Evolutionary conservation across 2,797 vertebrate genomes (phyloP).

Genomic region (Arrhamphus sclerolepis): DNA sequence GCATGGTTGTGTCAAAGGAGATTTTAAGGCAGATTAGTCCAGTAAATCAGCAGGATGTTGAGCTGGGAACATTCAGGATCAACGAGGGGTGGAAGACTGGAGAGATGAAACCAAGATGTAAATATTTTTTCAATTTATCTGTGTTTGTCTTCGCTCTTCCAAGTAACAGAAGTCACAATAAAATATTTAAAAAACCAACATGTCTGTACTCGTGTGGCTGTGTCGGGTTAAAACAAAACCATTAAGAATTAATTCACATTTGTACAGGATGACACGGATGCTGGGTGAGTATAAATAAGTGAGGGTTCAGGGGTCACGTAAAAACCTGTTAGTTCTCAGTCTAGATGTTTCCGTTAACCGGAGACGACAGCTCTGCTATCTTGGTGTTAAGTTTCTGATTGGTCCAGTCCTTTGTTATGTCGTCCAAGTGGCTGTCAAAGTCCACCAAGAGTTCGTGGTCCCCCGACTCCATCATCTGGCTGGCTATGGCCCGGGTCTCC

Average conservation of each 20-base stretch:
- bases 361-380: conserved; percentile 82
- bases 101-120: conserved; percentile 38
- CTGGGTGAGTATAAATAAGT: conserved; percentile 27
- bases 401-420: conserved; percentile 92
- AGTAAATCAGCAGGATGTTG: conserved; percentile 2
- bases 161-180: conserved; percentile 16
- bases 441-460: conserved; percentile 84
- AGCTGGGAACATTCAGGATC: conserved; percentile 20
- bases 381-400: conserved; percentile 88
- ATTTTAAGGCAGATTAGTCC: conserved; percentile 6
- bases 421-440: conserved; percentile 91
- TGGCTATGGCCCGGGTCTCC: conserved; percentile 84
- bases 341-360: conserved; percentile 80
- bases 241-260: neutral
- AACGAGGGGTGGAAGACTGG: neutral
- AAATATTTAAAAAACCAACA: conserved; percentile 34
- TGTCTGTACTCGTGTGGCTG: conserved; percentile 15
- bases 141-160: conserved; percentile 23
- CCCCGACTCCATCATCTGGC: conserved; percentile 83
- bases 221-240: too few relatives aligned
- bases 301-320: neutral
- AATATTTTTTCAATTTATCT: conserved; percentile 63
- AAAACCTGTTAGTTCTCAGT: neutral
- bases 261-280: neutral
- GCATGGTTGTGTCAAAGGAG: neutral